phyloP scores from a whole-genome alignment of 2,113 vertebrate species.

The Rhea americana region DNA sequence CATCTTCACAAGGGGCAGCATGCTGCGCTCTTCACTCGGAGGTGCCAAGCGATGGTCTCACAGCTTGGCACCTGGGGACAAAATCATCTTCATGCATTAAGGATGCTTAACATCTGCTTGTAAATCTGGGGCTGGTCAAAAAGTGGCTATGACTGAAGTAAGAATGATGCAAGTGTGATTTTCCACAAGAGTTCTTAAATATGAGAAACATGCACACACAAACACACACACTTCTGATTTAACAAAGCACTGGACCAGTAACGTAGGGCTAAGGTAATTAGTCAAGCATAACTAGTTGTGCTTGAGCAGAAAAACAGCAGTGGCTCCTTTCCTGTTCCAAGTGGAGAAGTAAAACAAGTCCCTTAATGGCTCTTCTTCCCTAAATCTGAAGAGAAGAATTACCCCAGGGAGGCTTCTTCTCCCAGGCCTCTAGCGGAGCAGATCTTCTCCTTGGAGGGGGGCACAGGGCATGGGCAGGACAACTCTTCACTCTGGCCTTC shows the following conservation, averaged over 20 bases:
- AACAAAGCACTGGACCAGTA: background rate
- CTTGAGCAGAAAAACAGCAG: constrained; percentile 30
- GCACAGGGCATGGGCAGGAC: background rate
- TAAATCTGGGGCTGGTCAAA: background rate
- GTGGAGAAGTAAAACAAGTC: background rate
- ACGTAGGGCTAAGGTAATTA: constrained; percentile 46
- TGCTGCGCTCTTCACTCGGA: background rate
- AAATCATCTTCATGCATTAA: background rate
- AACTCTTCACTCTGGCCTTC: background rate
- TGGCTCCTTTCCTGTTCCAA: background rate
- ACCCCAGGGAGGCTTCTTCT: background rate
- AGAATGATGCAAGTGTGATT: background rate
- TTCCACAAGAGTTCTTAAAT: background rate
- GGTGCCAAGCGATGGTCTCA: background rate
- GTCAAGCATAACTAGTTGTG: background rate
- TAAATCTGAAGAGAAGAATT: background rate
- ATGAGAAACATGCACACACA: rapidly evolving
- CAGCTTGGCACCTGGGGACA: constrained; percentile 45
- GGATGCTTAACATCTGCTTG: constrained; percentile 32
- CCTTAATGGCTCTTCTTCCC: rapidly evolving
- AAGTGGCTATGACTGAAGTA: background rate
- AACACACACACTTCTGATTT: background rate
- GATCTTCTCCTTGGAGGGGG: background rate
- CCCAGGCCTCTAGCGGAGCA: background rate
- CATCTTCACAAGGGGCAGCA: constrained; percentile 31